Percentiles rank a stretch among this genome's conserved stretches.
These are phyloP conservation scores for Channa argus DNA, from an alignment of 2,113 vertebrate genomes.

Conservation along the genomic window DNA sequence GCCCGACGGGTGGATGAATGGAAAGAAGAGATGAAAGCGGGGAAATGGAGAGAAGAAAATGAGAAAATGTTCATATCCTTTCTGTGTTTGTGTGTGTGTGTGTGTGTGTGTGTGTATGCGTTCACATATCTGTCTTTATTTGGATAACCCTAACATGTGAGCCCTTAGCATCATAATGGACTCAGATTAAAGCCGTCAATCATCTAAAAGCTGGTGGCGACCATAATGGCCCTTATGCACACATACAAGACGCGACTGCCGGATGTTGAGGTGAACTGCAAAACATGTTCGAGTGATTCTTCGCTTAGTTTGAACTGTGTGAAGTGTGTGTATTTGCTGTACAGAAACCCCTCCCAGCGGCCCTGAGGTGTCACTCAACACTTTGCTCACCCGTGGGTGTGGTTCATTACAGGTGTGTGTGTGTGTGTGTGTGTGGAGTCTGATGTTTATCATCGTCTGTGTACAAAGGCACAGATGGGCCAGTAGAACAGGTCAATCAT, in stretches of 20 bases:
- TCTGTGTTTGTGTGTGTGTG: conserved; percentile 5
- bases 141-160: conserved; percentile 74
- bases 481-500: conserved; percentile 84
- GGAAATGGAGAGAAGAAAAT: conserved; percentile 3
- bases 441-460: conserved; percentile 22
- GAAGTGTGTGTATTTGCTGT: conserved; percentile 26
- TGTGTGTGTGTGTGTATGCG: conserved; percentile 2
- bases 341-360: conserved; percentile 11
- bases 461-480: conserved; percentile 72
- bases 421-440: conserved; percentile 19
- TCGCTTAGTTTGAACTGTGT: conserved; percentile 14
- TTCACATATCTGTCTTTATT: conserved; percentile 43
- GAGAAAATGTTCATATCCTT: conserved; percentile 20
- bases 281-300: background rate
- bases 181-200: conserved; percentile 68
- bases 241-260: conserved; percentile 27
- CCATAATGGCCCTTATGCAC: conserved; percentile 46
- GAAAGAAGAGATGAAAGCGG: conserved; percentile 51
- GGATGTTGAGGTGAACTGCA: background rate
- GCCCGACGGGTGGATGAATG: conserved; percentile 22
- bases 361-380: conserved; percentile 56
- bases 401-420: conserved; percentile 50
- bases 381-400: conserved; percentile 40
- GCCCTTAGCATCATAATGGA: conserved; percentile 63
- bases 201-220: conserved; percentile 52